Conservation (phyloP, 2,888 invertebrate genomes). For the Caenorhabditis afra region DNA sequence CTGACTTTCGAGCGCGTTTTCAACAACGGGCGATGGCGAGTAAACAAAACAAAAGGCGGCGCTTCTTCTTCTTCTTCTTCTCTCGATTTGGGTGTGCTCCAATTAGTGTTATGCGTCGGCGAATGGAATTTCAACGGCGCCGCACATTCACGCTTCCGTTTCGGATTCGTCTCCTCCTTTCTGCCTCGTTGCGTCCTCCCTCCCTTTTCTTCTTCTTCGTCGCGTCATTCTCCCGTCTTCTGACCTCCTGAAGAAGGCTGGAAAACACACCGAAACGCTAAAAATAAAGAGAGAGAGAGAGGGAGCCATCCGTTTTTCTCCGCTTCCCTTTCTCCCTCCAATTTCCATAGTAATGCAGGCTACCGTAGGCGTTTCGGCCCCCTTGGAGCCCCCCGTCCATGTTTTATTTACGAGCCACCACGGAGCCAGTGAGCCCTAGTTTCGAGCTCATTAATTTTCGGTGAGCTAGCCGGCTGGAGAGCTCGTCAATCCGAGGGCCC, state of each 20-base stretch:
- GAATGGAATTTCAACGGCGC: conserved; percentile 29
- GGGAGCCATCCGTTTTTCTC: too few species aligned
- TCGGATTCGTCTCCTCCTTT: conserved; percentile 26
- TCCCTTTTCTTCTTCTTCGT: background rate
- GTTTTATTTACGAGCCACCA: background rate
- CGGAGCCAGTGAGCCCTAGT: background rate
- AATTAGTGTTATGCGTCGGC: conserved; percentile 51
- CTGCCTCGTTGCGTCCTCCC: conserved; percentile 10
- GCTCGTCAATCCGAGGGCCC: background rate
- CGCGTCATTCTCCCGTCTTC: conserved; percentile 14
- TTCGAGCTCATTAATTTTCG: conserved; percentile 8
- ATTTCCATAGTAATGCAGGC: background rate
- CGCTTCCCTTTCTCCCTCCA: background rate
- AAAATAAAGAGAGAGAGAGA: background rate
- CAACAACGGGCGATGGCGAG: background rate
- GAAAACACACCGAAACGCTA: background rate
- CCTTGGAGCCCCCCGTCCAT: background rate
- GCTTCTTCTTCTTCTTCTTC: too few species aligned
- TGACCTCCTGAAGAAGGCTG: conserved; percentile 8
- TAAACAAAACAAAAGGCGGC: conserved; percentile 9
- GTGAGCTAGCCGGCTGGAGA: conserved; percentile 5
- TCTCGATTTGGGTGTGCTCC: background rate
- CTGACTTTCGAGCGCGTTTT: too few species aligned
- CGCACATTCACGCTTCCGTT: conserved; percentile 22
- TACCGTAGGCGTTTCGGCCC: background rate